These are phyloP conservation scores for Eugnorisma glareosa DNA, from an alignment of 2,888 invertebrate species.

Conservation along the genomic window DNA sequence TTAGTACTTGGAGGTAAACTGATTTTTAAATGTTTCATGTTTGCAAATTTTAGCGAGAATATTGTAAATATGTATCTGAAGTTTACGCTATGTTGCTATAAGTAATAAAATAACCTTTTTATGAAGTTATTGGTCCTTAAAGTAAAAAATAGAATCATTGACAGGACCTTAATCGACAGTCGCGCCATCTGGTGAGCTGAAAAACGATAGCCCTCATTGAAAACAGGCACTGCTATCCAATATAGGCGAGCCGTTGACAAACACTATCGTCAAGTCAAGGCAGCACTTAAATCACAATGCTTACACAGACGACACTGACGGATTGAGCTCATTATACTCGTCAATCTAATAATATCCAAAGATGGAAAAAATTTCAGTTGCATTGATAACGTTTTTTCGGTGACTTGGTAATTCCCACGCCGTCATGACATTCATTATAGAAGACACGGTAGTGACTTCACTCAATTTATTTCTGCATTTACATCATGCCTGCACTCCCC, in stretches of 20 bases:
- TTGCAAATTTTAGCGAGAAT: too few species aligned
- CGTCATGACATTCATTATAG: background rate
- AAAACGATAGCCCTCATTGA: too few species aligned
- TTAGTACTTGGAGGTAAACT: too few species aligned
- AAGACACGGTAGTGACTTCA: background rate
- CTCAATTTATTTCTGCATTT: background rate
- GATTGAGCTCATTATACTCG: slow-evolving; percentile 37
- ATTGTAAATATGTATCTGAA: too few species aligned
- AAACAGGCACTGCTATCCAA: background rate
- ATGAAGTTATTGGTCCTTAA: too few species aligned
- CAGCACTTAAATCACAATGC: slow-evolving; percentile 45
- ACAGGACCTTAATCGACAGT: too few species aligned
- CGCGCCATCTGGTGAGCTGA: too few species aligned
- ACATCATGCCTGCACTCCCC: background rate
- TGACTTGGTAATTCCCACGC: background rate
- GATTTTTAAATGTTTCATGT: too few species aligned
- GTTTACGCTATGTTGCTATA: too few species aligned
- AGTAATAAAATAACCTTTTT: too few species aligned
- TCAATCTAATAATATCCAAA: background rate
- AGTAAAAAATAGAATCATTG: too few species aligned
- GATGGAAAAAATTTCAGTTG: slow-evolving; percentile 43
- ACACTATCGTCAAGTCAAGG: slow-evolving; percentile 8
- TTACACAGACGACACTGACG: slow-evolving; percentile 55
- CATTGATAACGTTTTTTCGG: slow-evolving; percentile 23
- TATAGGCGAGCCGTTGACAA: background rate